phyloP scores from a whole-genome alignment of 2,113 vertebrate genomes.

The Opisthocomus hoazin region DNA sequence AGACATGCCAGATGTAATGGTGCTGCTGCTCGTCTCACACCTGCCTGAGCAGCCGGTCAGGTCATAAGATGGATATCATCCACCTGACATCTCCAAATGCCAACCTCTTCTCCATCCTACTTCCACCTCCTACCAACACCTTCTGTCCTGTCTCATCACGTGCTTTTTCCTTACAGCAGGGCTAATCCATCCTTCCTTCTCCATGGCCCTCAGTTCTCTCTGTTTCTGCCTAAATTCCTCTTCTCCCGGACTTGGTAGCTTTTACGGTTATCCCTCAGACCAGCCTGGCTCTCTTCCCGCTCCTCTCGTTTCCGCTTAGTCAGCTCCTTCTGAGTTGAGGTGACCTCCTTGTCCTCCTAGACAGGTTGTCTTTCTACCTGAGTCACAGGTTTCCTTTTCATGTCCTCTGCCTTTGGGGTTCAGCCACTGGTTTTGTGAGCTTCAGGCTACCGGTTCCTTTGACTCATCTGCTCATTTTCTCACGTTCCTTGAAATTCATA shows the following conservation, averaged over 20 bases:
- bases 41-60: accelerated
- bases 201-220: background rate
- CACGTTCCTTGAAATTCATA: background rate
- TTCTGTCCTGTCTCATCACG: accelerated
- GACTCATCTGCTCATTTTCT: background rate
- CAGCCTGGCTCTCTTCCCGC: accelerated
- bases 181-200: background rate
- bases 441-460: background rate
- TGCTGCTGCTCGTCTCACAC: accelerated
- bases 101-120: background rate
- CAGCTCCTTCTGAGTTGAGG: background rate
- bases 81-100: accelerated
- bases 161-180: background rate
- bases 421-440: background rate
- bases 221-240: background rate
- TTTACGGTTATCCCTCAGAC: background rate
- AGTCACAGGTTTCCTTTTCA: background rate
- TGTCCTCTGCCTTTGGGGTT: background rate
- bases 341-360: accelerated
- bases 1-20: accelerated
- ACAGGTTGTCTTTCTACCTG: background rate
- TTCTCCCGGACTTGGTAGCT: background rate
- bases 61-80: background rate
- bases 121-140: background rate
- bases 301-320: background rate